These are phyloP conservation scores for Drepanosiphum platanoidis DNA, from an alignment of 2,888 invertebrate genomes.

Conservation along the genomic window DNA sequence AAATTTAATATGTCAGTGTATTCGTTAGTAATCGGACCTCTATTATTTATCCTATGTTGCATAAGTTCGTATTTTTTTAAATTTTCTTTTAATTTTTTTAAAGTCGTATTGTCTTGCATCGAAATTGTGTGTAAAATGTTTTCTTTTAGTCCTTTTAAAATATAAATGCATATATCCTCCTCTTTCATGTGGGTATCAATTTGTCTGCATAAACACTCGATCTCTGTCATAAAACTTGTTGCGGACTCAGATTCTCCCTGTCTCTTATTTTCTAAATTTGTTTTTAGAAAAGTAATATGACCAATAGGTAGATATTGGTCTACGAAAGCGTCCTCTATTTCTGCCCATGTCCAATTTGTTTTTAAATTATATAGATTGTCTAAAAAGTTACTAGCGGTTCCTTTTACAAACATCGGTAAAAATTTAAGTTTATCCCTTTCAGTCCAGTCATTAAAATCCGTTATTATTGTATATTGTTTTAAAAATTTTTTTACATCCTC, in stretches of 20 bases:
- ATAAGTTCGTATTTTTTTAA: conserved; percentile 25
- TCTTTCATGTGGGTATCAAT: background rate
- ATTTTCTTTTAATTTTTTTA: conserved; percentile 23
- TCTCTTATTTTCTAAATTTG: conserved; percentile 15
- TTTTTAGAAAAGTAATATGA: background rate
- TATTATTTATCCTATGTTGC: conserved; percentile 19
- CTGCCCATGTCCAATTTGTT: background rate
- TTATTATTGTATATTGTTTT: background rate
- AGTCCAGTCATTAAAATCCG: background rate
- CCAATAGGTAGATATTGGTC: background rate
- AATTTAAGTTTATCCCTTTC: background rate
- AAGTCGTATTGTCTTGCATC: background rate
- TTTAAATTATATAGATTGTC: background rate
- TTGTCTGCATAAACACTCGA: background rate
- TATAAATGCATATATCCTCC: conserved; percentile 3
- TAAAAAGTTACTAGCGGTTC: background rate
- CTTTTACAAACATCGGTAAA: conserved; percentile 5
- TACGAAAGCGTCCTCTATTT: background rate
- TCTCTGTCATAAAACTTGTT: background rate
- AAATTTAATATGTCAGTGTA: background rate
- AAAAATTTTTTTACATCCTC: background rate
- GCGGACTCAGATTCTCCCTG: background rate
- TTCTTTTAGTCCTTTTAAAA: conserved; percentile 4
- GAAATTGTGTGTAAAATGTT: conserved; percentile 13
- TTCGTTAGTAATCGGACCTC: background rate